phyloP scores from a whole-genome alignment of 2,797 vertebrate species.

The Calcarius lapponicus region DNA sequence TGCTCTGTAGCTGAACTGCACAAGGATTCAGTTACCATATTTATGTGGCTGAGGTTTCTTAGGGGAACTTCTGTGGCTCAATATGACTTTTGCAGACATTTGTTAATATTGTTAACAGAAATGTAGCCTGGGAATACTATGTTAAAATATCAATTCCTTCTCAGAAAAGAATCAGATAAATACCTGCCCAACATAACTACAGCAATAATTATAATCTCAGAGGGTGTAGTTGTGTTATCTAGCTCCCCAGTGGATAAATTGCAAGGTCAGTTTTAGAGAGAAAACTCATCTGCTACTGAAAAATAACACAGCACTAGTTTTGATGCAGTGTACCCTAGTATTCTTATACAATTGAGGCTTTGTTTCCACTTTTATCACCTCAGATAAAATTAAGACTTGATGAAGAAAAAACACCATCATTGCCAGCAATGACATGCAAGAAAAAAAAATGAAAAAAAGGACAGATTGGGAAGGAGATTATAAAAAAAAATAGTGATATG shows the following conservation, averaged over 20 bases:
- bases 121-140: neutral
- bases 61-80: neutral
- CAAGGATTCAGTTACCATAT: neutral
- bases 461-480: neutral
- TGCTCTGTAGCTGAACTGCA: neutral
- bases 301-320: neutral
- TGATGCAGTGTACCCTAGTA: neutral
- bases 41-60: neutral
- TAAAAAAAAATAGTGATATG: neutral
- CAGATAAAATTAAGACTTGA: neutral
- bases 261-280: neutral
- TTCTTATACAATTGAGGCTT: neutral
- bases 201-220: neutral
- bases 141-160: neutral
- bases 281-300: neutral
- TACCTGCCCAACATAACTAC: neutral
- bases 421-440: accelerated
- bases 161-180: neutral
- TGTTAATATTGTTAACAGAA: neutral
- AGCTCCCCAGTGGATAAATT: neutral
- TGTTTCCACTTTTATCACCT: neutral
- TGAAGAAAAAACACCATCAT: neutral
- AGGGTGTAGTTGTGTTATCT: neutral
- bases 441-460: neutral
- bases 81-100: neutral